Evolutionary conservation across 1,140 invertebrate genomes (phyloP).

Genomic region (Drosophila sucinea): DNA sequence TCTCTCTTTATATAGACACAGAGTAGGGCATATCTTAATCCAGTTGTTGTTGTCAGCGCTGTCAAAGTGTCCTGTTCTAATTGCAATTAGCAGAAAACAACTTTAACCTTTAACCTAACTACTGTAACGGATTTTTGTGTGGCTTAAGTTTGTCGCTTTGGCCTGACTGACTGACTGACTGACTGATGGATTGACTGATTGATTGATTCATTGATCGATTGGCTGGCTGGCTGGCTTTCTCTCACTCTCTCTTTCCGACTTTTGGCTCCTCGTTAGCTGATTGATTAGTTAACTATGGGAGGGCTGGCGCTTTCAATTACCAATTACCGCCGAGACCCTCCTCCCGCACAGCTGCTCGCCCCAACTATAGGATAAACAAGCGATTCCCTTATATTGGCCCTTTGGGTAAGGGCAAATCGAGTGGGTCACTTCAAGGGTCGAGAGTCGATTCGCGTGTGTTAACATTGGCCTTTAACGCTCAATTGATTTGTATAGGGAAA

Average conservation of each 20-base stretch:
- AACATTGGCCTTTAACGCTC: slow-evolving; percentile 62
- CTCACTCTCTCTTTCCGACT: background rate
- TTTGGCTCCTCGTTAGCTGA: slow-evolving; percentile 19
- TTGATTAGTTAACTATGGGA: slow-evolving; percentile 60
- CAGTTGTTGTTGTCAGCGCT: slow-evolving; percentile 29
- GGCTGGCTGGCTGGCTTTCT: slow-evolving; percentile 16
- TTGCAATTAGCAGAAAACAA: slow-evolving; percentile 28
- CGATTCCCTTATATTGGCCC: slow-evolving; percentile 3
- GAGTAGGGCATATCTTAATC: slow-evolving; percentile 8
- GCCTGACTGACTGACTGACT: slow-evolving; percentile 43
- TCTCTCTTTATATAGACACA: background rate
- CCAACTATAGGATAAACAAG: background rate
- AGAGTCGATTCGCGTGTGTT: slow-evolving; percentile 5
- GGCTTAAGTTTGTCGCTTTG: background rate
- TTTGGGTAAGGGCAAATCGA: background rate
- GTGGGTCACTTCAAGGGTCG: background rate
- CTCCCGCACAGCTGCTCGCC: background rate
- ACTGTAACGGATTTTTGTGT: background rate
- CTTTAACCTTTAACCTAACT: slow-evolving; percentile 38
- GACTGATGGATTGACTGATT: slow-evolving; percentile 58
- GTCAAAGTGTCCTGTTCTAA: slow-evolving; percentile 49
- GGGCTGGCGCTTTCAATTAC: slow-evolving; percentile 63
- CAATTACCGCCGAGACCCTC: slow-evolving; percentile 24
- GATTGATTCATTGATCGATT: slow-evolving; percentile 56
- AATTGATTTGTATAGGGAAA: slow-evolving; percentile 70